phyloP scores from a whole-genome alignment of 23 tunicate genomes.

The Trididemnum nubilum region DNA sequence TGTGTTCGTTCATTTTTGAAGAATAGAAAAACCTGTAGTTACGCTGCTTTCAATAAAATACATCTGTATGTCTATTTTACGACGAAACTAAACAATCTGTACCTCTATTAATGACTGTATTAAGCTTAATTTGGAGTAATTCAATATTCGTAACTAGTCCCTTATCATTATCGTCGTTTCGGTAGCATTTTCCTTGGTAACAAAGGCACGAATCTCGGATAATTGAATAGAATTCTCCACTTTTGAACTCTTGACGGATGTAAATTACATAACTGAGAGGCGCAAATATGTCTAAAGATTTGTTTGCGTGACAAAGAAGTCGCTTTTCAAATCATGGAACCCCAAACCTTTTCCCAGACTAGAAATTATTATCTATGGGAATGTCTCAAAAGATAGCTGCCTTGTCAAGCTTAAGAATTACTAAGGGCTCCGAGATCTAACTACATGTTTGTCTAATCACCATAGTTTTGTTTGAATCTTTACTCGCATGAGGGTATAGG shows the following conservation, averaged over 20 bases:
- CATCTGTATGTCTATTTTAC: conserved; percentile 28
- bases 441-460: too few relatives aligned
- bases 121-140: conserved; percentile 41
- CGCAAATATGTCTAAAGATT: background rate
- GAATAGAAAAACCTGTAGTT: conserved; percentile 5
- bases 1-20: too few relatives aligned
- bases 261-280: background rate
- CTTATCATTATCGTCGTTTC: background rate
- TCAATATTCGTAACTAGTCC: conserved; percentile 36
- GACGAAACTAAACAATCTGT: conserved; percentile 1
- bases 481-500: too few relatives aligned
- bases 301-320: conserved; percentile 25
- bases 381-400: too few relatives aligned
- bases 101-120: background rate
- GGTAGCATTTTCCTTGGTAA: background rate
- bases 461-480: too few relatives aligned
- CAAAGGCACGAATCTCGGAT: background rate
- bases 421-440: too few relatives aligned
- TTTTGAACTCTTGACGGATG: background rate
- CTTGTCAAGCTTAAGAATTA: too few relatives aligned
- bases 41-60: background rate
- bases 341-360: too few relatives aligned
- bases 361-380: too few relatives aligned
- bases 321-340: too few relatives aligned
- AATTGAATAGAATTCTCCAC: conserved; percentile 13